Base-by-base conservation (phyloP, 2,888 invertebrate genomes). In the Nemotelus pantherinus region DNA sequence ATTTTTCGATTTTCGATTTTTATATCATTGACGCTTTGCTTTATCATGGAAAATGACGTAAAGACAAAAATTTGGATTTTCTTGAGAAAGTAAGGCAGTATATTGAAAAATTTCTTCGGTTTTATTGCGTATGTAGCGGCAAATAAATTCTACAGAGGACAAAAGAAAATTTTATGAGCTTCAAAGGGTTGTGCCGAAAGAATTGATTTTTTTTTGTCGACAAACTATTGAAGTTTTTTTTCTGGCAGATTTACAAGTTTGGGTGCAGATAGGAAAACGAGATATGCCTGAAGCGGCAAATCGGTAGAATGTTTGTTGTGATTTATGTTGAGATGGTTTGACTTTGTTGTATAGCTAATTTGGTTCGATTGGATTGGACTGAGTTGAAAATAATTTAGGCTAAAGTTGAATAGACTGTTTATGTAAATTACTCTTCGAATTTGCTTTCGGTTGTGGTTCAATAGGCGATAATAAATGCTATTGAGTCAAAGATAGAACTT, bases 41-140 rank as follows among this genome's bases (percentile, higher is more conserved):
- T 74, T 74, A 74, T 74, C 63, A 60, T 63, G 39, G 60, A 60
- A 74, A 74, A 74, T 63, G 63, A 48, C 41, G 50, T 74, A 60
- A 63, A 74, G 63, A 74, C 74, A 74, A 48, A 60, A 74, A 63
- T 60, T 48, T 10, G 74, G 4, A 74, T 60, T 10, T 74, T 74
- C 48, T 63, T 5, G 41, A 7, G 55, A 71, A 44, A 45, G 65
- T 1, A 45, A 43, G 43, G 43, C 41, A 48, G 63, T 10, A 74
- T 60, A 60, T 74, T 74, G 60, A 74, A 74, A 74, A 60, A n/a
- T 58, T 72, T 6, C 47, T 58, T 58, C 47, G 47, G 60, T 74
- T 74, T 74, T 74, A 63, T 60, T 63, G 47, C 39, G 63, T 9
- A 39, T 60, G 57, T 60, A 25, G n/a, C 63, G 74, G 53, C 6